Percentiles rank a stretch among this genome's conserved stretches.
Conservation (phyloP, 2,888 invertebrate species). For the Dimorphilus gyrociliatus region DNA sequence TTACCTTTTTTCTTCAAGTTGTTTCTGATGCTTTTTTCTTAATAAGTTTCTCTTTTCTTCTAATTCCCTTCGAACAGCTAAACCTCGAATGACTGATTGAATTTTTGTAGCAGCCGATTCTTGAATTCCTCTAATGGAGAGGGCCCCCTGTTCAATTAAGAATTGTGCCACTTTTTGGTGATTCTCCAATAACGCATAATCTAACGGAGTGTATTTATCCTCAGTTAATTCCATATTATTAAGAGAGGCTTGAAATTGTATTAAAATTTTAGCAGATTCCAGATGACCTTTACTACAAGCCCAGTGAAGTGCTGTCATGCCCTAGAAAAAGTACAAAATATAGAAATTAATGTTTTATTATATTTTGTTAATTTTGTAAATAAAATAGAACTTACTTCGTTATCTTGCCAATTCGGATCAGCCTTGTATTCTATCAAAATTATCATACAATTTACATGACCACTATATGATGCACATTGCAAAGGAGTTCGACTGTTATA, state of each 20-base stretch:
- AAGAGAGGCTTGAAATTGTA: conserved; percentile 32
- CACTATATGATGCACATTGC: conserved; percentile 37
- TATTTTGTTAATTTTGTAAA: no score
- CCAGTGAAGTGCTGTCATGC: conserved; percentile 37
- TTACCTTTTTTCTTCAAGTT: no score
- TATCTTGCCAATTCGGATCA: conserved; percentile 30
- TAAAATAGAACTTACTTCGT: no score
- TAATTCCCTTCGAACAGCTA: no score
- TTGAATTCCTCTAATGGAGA: conserved; percentile 35
- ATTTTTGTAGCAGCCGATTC: conserved; percentile 37
- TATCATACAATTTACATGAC: conserved; percentile 37
- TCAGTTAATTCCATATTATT: conserved; percentile 36
- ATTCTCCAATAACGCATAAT: conserved; percentile 36
- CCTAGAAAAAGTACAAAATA: conserved; percentile 15
- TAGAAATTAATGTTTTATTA: not conserved
- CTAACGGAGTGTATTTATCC: conserved; percentile 34
- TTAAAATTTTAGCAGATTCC: conserved; percentile 33
- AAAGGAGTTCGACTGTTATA: conserved; percentile 29
- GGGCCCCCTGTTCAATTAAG: conserved; percentile 34
- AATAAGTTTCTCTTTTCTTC: no score
- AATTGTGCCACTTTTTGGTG: conserved; percentile 35
- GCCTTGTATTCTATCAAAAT: conserved; percentile 34
- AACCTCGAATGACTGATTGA: no score
- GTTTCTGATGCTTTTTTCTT: no score
- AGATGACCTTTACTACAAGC: conserved; percentile 35